These are phyloP conservation scores for Delphinus delphis DNA, from an alignment of 2,113 vertebrate species.

Conservation along the genomic window DNA sequence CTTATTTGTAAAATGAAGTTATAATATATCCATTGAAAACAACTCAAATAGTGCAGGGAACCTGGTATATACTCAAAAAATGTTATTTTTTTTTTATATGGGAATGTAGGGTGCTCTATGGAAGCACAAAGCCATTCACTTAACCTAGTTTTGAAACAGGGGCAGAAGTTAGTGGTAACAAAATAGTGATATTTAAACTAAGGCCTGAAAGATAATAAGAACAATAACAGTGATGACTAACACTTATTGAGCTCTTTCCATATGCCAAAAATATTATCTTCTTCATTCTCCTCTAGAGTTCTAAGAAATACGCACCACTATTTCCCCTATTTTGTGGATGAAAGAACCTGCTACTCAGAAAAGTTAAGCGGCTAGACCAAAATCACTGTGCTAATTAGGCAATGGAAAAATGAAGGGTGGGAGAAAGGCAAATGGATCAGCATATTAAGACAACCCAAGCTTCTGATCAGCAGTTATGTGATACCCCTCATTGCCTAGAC, in stretches of 20 bases:
- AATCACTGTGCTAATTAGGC: neutral
- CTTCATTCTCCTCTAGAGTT: neutral
- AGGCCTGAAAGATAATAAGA: neutral
- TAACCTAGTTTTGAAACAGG: neutral
- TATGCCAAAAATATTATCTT: neutral
- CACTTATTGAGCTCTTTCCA: neutral
- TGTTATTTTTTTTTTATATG: neutral
- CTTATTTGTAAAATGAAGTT: neutral
- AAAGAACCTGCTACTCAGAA: neutral
- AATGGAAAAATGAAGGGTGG: neutral
- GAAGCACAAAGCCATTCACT: neutral
- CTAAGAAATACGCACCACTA: neutral
- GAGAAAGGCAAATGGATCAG: neutral
- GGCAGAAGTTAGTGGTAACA: neutral
- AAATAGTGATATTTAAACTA: neutral
- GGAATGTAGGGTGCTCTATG: neutral
- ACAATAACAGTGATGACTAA: neutral
- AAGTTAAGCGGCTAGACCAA: neutral
- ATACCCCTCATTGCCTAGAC: neutral
- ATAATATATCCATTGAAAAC: neutral
- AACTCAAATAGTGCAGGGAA: neutral
- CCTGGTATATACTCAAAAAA: neutral
- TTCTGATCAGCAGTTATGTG: neutral
- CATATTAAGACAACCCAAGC: neutral
- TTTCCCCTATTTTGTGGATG: neutral